Evolutionary conservation across 2,888 invertebrate species (phyloP).

Genomic region (Eupithecia abbreviata): DNA sequence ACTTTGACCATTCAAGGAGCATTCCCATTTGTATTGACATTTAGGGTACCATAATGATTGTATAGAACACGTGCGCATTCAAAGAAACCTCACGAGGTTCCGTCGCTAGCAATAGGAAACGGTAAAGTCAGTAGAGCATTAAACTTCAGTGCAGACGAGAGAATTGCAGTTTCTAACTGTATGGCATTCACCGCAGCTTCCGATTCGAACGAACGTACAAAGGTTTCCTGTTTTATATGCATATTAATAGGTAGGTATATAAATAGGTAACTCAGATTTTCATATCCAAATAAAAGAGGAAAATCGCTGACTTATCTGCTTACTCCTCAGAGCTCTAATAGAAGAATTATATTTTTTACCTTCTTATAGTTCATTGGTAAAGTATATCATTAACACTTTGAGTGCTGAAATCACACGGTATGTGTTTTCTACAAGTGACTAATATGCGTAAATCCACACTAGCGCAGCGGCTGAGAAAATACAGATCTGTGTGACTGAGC

Average conservation of each 20-base stretch:
- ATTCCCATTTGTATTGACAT: neutral
- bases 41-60: neutral
- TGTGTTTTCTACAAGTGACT: no score
- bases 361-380: no score
- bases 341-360: neutral
- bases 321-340: neutral
- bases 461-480: no score
- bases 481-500: no score
- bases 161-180: neutral
- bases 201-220: neutral
- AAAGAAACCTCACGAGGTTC: slow-evolving; percentile 5
- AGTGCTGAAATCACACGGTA: no score
- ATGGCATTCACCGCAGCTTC: neutral
- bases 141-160: neutral
- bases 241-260: neutral
- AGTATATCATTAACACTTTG: no score
- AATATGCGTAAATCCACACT: no score
- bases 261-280: neutral
- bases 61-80: slow-evolving; percentile 8
- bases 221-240: neutral
- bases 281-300: neutral
- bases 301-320: neutral
- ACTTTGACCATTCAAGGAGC: neutral
- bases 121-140: slow-evolving; percentile 4
- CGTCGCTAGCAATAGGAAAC: neutral